Evolutionary conservation across 2,797 vertebrate genomes (phyloP).

Genomic region (Amazonetta brasiliensis): DNA sequence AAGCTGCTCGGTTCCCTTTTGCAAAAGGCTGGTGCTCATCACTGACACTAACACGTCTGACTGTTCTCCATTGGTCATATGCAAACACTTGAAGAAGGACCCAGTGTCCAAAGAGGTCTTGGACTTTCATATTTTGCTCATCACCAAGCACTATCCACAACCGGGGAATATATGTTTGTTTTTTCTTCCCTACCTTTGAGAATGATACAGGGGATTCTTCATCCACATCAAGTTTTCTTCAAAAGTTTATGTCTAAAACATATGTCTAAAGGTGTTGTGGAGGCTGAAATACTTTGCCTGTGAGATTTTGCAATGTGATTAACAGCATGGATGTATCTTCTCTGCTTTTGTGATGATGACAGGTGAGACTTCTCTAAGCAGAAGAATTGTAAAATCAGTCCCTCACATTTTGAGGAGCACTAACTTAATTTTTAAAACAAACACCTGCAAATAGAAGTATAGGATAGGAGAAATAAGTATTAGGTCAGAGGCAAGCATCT

Average conservation of each 20-base stretch:
- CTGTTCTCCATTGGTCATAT: not conserved
- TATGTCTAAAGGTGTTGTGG: not conserved
- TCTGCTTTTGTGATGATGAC: not conserved
- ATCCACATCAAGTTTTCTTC: not conserved
- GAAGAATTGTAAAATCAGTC: not conserved
- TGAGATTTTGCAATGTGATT: not conserved
- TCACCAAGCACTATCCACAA: not conserved
- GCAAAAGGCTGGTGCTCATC: no score
- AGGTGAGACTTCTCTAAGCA: not conserved
- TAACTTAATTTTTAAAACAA: slow-evolving; percentile 33
- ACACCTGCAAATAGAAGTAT: slow-evolving; percentile 7
- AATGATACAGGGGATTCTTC: not conserved
- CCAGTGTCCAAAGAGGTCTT: not conserved
- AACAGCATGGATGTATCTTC: not conserved
- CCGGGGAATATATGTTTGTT: not conserved
- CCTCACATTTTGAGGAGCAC: slow-evolving; percentile 2
- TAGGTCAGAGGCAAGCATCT: not conserved
- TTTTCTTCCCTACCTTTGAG: slow-evolving; percentile 26
- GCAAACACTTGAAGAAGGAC: not conserved
- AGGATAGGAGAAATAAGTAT: not conserved
- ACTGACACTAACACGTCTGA: no score
- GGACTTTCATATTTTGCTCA: not conserved
- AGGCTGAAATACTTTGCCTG: not conserved
- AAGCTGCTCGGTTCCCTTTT: no score
- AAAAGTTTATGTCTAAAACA: not conserved